Evolutionary conservation across 2,888 invertebrate genomes (phyloP), one percentile per base, ranked within the genome.

Genomic region (Euclidia mi): DNA sequence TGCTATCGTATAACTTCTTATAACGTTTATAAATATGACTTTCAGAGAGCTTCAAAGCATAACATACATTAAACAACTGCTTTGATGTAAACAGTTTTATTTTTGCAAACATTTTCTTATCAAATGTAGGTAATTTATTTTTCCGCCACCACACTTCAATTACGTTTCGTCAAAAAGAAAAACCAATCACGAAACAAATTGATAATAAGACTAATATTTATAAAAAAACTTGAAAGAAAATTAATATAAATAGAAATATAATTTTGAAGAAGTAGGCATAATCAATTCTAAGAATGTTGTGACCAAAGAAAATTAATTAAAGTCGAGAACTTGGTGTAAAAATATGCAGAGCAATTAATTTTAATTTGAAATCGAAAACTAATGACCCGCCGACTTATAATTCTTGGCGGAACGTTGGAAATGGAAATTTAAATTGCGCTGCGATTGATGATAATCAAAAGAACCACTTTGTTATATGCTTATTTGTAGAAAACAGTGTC

Each of bases 261-360:
- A 35, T 25, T 14, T 45, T 6, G n/a, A 35, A 11, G 9, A 14
- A 11, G 20, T 25, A 14, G 34, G 18, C 25, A 3, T 12, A 34
- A 18, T 34, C 32, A 20, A 25, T 14, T 25, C 34, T n/a, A n/a
- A n/a, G 3, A 45, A 20, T 20, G 1, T n/a, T 45, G 18, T 14
- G 7, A 6, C 11, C 20, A 50, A 50, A 45, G 47, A 9, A 55
- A 68, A 68, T 55, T 58, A 63, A 66, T 63, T 49, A 38, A n/a
- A 46, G 7, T 20, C 43, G n/a, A 28, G 3, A 32, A 11, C 10
- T 2, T 31, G 35, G 15, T 25, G 38, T 50, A 56, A 57, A 67
- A 56, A 50, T 56, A 41, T 52, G 42, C 35, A 25, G 18, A 64
- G 46, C 51, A 67, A 67, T 67, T 68, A 67, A 68, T 59, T 35